Conservation (phyloP, 2,888 invertebrate species). For the Eudasyphora cyanicolor region DNA sequence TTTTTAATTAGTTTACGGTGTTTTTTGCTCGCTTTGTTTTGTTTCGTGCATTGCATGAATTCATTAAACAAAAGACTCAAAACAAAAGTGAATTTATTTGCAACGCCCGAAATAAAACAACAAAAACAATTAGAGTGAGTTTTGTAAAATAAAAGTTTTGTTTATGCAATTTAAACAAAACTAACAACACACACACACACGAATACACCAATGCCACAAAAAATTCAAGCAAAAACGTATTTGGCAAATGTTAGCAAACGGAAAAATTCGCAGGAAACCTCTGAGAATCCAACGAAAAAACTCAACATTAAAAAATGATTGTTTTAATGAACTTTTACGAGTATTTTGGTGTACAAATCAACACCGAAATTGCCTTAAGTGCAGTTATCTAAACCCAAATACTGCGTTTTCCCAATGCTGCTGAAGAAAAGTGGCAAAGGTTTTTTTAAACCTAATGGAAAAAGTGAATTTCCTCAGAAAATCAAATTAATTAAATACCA, state of each 20-base stretch:
- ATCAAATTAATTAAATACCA: too few species aligned
- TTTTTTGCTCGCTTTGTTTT: not conserved
- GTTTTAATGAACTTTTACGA: constrained; percentile 62
- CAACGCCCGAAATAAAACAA: not conserved
- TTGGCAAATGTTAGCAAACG: not conserved
- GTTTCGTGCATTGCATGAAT: constrained; percentile 7
- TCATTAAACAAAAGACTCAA: constrained; percentile 52
- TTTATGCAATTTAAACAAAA: constrained; percentile 56
- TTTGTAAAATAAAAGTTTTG: constrained; percentile 51
- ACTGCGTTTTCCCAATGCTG: too few species aligned
- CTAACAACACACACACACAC: not conserved
- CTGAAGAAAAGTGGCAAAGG: too few species aligned
- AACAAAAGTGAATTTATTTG: constrained; percentile 61
- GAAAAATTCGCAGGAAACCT: not conserved
- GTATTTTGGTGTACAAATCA: constrained; percentile 38
- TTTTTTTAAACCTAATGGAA: too few species aligned
- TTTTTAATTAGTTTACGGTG: constrained; percentile 13
- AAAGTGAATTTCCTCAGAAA: too few species aligned
- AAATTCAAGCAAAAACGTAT: constrained; percentile 42
- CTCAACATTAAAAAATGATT: constrained; percentile 61
- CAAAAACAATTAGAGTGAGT: constrained; percentile 58
- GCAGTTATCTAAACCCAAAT: not conserved
- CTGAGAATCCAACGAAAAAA: constrained; percentile 33
- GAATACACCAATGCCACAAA: constrained; percentile 40
- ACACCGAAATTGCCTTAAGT: constrained; percentile 24